Base-by-base conservation (phyloP, 2,797 vertebrate genomes). In the Notamacropus eugenii region DNA sequence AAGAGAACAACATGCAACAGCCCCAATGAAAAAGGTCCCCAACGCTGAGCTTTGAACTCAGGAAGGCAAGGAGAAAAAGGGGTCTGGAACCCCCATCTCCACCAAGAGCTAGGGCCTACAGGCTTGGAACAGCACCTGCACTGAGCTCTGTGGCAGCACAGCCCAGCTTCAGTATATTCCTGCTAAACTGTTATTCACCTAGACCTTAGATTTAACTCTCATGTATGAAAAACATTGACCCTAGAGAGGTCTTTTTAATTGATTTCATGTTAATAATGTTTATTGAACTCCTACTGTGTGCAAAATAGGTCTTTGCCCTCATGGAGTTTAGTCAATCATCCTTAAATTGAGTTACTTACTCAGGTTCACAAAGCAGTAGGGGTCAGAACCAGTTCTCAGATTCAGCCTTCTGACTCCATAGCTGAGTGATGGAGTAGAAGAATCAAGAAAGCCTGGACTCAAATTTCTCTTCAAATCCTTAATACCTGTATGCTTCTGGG, bases 31-130 rank as follows among this genome's bases (percentile, higher is more conserved):
- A 31, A 62, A 9, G 5, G 12, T 3, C 2, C 0, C 12, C 29
- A 10, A 10, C 8, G 4, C 6, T 2, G 16, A 3, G n/a, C 6
- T 4, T 13, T 8, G 10, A 40, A 29, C 58, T 24, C 3, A 9
- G 58, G 11, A 29, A 8, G 3, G 67, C 19, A 19, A 24, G 8
- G n/a, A 40, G 14, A 1, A 0, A 19, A 11, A 0, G 28, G 67
- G 8, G 59, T 0, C 67, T 19, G 19, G 40, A 46, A 6, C 6
- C n/a, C 19, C 10, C 6, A 19, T 46, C 67, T 82, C 6, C 19
- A 74, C n/a, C 19, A 24, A 46, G n/a, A 82, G 19, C n/a, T 74
- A 27, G n/a, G 16, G 34, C 19, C 6, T 3, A 1, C n/a, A 1
- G 16, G 14, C 16, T 19, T n/a, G 22, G 5, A 74, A 40, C 2